phyloP scores from a whole-genome alignment of 2,888 invertebrate species.

The Nymphalis urticae region DNA sequence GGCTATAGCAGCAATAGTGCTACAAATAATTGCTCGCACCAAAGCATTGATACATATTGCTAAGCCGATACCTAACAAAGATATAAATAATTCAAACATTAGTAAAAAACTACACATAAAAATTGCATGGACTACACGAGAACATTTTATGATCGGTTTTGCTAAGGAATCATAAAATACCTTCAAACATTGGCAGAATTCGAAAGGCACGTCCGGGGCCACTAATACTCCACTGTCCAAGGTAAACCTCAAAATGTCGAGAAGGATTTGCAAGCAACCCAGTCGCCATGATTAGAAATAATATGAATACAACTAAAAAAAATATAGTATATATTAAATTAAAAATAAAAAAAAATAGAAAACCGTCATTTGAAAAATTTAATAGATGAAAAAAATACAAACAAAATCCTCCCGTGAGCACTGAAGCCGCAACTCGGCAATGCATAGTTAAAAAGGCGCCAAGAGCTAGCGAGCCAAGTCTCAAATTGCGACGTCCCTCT shows the following conservation, averaged over 20 bases:
- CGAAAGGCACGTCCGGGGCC: conserved; percentile 74
- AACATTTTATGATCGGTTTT: not conserved
- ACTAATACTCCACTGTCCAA: conserved; percentile 75
- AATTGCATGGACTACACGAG: too few species aligned
- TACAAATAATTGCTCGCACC: conserved; percentile 64
- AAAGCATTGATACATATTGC: conserved; percentile 70
- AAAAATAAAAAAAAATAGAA: not conserved
- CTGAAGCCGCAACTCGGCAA: conserved; percentile 59
- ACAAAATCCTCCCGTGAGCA: conserved; percentile 66
- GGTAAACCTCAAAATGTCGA: conserved; percentile 73
- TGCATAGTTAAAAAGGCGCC: conserved; percentile 67
- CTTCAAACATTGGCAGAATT: conserved; percentile 58
- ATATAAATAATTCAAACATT: too few species aligned
- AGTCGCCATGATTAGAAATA: conserved; percentile 55
- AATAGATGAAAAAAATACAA: conserved; percentile 39
- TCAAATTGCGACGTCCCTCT: conserved; percentile 58
- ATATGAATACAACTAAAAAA: conserved; percentile 57
- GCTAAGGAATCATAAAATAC: conserved; percentile 11
- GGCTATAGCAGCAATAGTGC: conserved; percentile 62
- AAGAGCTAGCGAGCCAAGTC: conserved; percentile 60
- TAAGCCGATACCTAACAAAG: conserved; percentile 63
- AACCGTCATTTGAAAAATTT: not conserved
- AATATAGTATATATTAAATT: not conserved
- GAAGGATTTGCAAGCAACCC: conserved; percentile 62
- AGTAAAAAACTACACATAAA: too few species aligned